phyloP scores from a whole-genome alignment of 2,113 vertebrate genomes.

The Scortum barcoo region DNA sequence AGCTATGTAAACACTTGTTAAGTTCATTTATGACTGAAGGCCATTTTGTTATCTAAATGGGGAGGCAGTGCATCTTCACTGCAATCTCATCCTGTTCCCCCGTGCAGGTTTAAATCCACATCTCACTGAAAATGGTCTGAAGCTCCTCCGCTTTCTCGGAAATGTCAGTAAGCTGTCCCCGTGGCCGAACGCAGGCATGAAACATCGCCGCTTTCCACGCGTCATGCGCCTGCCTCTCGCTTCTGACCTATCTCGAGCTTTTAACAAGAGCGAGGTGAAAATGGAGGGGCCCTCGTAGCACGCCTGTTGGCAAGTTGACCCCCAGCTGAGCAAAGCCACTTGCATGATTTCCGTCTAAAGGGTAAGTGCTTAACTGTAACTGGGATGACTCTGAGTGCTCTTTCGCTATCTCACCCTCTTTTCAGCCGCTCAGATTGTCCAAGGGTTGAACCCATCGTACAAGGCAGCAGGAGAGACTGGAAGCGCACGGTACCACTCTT shows the following conservation, averaged over 20 bases:
- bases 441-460: constrained; percentile 52
- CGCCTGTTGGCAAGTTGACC: constrained; percentile 64
- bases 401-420: constrained; percentile 50
- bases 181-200: constrained; percentile 11
- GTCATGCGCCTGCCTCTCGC: constrained; percentile 36
- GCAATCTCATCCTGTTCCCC: not conserved
- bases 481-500: constrained; percentile 61
- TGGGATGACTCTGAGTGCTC: constrained; percentile 61
- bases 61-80: not conserved
- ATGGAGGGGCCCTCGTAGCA: constrained; percentile 51
- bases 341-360: constrained; percentile 59
- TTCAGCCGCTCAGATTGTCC: constrained; percentile 50
- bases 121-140: not conserved
- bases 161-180: constrained; percentile 31
- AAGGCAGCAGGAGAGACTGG: constrained; percentile 34
- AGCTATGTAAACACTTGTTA: constrained; percentile 39
- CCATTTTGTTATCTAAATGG: constrained; percentile 31
- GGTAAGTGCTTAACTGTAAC: constrained; percentile 67
- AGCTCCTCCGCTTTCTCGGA: constrained; percentile 17
- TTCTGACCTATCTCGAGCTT: constrained; percentile 54
- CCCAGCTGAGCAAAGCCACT: constrained; percentile 55
- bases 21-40: constrained; percentile 30
- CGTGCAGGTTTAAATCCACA: constrained; percentile 1
- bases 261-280: constrained; percentile 64
- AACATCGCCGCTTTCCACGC: constrained; percentile 39